A percentile compares a stretch with the other conserved stretches of the same genome.
phyloP scores from a whole-genome alignment of 1,140 invertebrate genomes.

The Phortica variegata region DNA sequence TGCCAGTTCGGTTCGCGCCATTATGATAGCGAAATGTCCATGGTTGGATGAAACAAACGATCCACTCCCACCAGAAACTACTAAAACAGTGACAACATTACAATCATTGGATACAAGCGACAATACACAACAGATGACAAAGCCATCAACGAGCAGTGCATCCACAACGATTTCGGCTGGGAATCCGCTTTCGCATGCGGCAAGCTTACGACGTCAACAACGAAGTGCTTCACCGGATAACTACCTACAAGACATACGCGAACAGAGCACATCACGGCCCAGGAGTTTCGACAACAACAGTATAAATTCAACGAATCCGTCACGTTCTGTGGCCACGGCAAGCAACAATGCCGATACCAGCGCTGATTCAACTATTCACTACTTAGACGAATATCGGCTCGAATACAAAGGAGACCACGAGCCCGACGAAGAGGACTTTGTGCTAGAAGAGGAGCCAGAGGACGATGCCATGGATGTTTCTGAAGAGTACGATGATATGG shows the following conservation, averaged over 20 bases:
- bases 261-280: slow-evolving; percentile 13
- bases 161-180: slow-evolving; percentile 20
- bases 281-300: not conserved
- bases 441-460: slow-evolving; percentile 29
- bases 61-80: slow-evolving; percentile 18
- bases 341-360: slow-evolving; percentile 12
- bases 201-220: slow-evolving; percentile 26
- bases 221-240: slow-evolving; percentile 37
- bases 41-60: slow-evolving; percentile 51
- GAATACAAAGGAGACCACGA: slow-evolving; percentile 4
- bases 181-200: slow-evolving; percentile 38
- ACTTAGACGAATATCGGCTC: slow-evolving; percentile 34
- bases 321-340: too few relatives aligned
- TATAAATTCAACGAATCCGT: too few relatives aligned
- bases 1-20: slow-evolving; percentile 66
- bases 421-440: slow-evolving; percentile 6
- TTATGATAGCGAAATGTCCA: slow-evolving; percentile 57
- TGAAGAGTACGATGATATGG: slow-evolving; percentile 58
- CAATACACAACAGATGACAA: not conserved
- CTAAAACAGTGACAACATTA: not conserved
- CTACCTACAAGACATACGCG: slow-evolving; percentile 36
- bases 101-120: too few relatives aligned
- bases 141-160: slow-evolving; percentile 3
- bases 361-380: slow-evolving; percentile 38
- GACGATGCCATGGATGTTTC: slow-evolving; percentile 38